Percentiles rank a stretch among this genome's conserved stretches.
Conservation (phyloP, 2,113 vertebrate genomes). For the Chloropsis cyanopogon region DNA sequence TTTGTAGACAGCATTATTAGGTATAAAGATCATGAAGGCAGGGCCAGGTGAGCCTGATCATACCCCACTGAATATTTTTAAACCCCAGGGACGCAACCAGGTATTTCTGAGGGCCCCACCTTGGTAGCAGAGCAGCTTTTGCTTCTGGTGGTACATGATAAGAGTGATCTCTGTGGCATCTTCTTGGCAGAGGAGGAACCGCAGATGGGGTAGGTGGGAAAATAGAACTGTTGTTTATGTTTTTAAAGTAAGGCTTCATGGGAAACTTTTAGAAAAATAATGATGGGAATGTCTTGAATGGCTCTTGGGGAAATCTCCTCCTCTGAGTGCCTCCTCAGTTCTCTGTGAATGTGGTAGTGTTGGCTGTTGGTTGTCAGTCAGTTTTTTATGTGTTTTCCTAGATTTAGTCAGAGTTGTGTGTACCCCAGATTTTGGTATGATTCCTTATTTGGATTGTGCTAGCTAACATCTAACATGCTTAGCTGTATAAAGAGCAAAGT, state of each 20-base stretch:
- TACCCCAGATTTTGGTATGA: neutral
- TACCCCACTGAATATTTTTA: neutral
- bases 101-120: neutral
- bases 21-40: neutral
- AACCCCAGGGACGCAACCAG: neutral
- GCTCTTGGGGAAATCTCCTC: neutral
- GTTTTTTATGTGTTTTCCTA: neutral
- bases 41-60: neutral
- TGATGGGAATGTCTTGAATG: neutral
- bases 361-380: neutral
- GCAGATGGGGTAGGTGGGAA: neutral
- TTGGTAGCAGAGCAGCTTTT: neutral
- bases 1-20: neutral
- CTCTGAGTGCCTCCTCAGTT: neutral
- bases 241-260: neutral
- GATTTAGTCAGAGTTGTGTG: neutral
- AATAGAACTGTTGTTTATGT: neutral
- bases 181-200: neutral
- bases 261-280: neutral
- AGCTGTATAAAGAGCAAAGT: neutral
- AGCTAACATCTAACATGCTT: neutral
- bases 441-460: neutral
- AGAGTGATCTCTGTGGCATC: rapidly evolving
- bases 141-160: neutral
- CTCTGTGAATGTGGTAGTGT: neutral